Evolutionary conservation across 2,797 vertebrate genomes (phyloP).

Genomic region (Clarias platycephalus): DNA sequence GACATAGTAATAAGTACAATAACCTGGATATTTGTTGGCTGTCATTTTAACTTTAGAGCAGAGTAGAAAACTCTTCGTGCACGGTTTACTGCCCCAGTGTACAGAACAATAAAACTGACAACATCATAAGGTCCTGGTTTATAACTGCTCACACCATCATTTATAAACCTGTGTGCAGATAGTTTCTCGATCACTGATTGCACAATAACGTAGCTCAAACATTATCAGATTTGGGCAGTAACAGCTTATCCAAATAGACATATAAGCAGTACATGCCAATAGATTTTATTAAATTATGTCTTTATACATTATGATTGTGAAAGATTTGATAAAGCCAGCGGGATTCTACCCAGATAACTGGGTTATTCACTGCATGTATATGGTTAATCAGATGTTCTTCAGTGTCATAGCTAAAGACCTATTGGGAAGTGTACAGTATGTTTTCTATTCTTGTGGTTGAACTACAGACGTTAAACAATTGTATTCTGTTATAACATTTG

Average conservation of each 20-base stretch:
- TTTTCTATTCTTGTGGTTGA: neutral
- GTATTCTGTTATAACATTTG: neutral
- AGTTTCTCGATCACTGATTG: neutral
- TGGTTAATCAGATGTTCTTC: neutral
- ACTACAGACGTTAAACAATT: neutral
- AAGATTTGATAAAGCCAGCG: neutral
- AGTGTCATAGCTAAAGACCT: neutral
- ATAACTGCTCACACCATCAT: neutral
- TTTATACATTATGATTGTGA: neutral
- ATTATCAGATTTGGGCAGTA: neutral
- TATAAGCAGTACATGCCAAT: neutral
- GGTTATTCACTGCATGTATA: neutral
- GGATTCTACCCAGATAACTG: neutral
- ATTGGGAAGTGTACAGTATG: too few relatives aligned
- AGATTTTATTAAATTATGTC: neutral
- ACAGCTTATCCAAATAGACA: neutral
- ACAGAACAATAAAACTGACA: constrained; percentile 6
- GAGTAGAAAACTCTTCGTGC: neutral
- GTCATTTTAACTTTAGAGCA: neutral
- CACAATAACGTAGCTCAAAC: neutral
- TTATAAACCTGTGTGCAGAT: neutral
- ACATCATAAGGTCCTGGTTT: constrained; percentile 7
- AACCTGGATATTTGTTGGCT: neutral
- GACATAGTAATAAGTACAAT: neutral
- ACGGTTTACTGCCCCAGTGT: neutral